These are phyloP conservation scores for Kryptolebias marmoratus DNA, from an alignment of 2,113 vertebrate species.

Conservation along the genomic window DNA sequence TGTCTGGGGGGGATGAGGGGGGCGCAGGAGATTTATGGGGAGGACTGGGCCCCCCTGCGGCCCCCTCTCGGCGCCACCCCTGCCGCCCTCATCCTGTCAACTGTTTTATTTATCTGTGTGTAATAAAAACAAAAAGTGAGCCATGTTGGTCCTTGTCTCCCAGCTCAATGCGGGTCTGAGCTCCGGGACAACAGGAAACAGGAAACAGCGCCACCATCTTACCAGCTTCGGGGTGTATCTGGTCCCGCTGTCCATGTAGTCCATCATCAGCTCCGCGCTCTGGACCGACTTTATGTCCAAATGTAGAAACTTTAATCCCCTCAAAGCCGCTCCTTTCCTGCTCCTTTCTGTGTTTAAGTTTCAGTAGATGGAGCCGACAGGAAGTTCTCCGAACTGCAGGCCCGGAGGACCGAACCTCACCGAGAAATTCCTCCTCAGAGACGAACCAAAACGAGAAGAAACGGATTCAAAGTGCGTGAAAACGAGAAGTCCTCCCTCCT, in stretches of 20 bases:
- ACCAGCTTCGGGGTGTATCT: conserved; percentile 66
- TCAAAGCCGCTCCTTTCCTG: neutral
- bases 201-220: neutral
- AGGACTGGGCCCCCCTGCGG: no score
- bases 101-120: neutral
- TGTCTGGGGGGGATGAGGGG: no score
- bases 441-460: no score
- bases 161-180: neutral
- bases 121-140: conserved; percentile 6
- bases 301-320: neutral
- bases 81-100: neutral
- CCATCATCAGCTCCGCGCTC: conserved; percentile 56
- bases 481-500: no score
- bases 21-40: neutral
- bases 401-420: neutral
- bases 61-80: no score
- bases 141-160: neutral
- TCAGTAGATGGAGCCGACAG: neutral
- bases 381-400: conserved; percentile 22
- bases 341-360: neutral
- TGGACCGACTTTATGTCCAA: neutral
- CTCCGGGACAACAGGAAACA: neutral
- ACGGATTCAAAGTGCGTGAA: no score
- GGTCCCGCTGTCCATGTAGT: conserved; percentile 74
- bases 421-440: no score